These are phyloP conservation scores for Therioaphis trifolii DNA, from an alignment of 2,888 invertebrate genomes.

Conservation along the genomic window DNA sequence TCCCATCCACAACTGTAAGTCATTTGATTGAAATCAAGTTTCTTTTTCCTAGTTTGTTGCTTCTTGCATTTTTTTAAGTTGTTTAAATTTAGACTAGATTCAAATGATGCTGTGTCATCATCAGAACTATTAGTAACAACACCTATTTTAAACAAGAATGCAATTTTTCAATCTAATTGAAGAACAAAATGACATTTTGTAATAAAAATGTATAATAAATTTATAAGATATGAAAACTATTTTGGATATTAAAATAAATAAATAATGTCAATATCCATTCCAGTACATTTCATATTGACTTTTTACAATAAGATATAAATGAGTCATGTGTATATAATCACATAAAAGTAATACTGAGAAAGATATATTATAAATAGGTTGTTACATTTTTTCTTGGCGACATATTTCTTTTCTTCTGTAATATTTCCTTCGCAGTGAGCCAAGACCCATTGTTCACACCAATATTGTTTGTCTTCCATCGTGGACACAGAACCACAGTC, in stretches of 20 bases:
- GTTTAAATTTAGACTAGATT: constrained; percentile 54
- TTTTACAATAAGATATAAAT: too few relatives aligned
- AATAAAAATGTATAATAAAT: too few relatives aligned
- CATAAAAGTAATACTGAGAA: too few relatives aligned
- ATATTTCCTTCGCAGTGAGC: constrained; percentile 52
- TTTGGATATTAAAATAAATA: too few relatives aligned
- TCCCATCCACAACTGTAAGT: constrained; percentile 34
- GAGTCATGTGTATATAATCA: too few relatives aligned
- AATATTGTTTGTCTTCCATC: constrained; percentile 55
- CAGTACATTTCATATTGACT: too few relatives aligned
- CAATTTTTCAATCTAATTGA: neutral
- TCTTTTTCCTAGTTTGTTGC: constrained; percentile 36
- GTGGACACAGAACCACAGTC: constrained; percentile 51
- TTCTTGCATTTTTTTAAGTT: constrained; percentile 32
- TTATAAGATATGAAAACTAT: too few relatives aligned
- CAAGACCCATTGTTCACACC: constrained; percentile 56
- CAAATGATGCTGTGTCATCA: neutral
- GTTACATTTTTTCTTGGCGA: constrained; percentile 58
- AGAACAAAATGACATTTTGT: too few relatives aligned
- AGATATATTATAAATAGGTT: neutral
- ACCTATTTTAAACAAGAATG: constrained; percentile 29
- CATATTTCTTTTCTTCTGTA: constrained; percentile 59
- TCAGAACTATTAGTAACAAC: constrained; percentile 53
- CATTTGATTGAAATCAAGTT: constrained; percentile 24
- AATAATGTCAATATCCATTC: too few relatives aligned